These are phyloP conservation scores for Deilephila porcellus DNA, from an alignment of 2,888 invertebrate genomes.

Conservation along the genomic window DNA sequence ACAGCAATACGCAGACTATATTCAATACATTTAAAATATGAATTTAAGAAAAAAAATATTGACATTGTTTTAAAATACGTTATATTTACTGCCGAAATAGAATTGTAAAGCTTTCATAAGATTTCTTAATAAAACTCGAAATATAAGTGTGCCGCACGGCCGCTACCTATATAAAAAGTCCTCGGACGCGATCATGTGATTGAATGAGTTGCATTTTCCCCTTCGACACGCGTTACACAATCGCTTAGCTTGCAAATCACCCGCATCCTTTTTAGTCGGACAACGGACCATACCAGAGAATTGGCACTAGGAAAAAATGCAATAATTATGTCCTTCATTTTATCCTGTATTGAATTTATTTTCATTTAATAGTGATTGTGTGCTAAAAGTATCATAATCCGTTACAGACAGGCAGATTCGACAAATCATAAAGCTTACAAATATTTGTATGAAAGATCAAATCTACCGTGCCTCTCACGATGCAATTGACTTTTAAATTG, in stretches of 20 bases:
- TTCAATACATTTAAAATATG: neutral
- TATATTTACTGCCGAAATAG: neutral
- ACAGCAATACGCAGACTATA: too few relatives aligned
- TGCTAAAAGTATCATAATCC: neutral
- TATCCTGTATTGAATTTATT: neutral
- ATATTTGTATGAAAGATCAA: slow-evolving; percentile 7
- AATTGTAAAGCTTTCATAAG: neutral
- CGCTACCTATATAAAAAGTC: slow-evolving; percentile 28
- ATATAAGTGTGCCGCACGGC: slow-evolving; percentile 16
- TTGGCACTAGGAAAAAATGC: neutral
- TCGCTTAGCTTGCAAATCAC: slow-evolving; percentile 20
- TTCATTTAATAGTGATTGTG: neutral
- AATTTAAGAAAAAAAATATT: neutral
- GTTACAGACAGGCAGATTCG: neutral
- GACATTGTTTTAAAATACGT: neutral
- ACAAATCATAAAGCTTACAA: neutral
- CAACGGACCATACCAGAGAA: neutral
- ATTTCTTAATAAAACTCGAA: slow-evolving; percentile 19
- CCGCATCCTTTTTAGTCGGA: slow-evolving; percentile 8
- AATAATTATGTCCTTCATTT: neutral
- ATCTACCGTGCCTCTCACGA: slow-evolving; percentile 17
- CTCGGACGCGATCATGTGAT: slow-evolving; percentile 31
- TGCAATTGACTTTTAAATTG: slow-evolving; percentile 23
- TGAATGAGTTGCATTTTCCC: slow-evolving; percentile 32
- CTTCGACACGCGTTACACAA: slow-evolving; percentile 31